These are phyloP conservation scores for Heliconius melpomene DNA, from an alignment of 1,140 invertebrate genomes.

Conservation along the genomic window DNA sequence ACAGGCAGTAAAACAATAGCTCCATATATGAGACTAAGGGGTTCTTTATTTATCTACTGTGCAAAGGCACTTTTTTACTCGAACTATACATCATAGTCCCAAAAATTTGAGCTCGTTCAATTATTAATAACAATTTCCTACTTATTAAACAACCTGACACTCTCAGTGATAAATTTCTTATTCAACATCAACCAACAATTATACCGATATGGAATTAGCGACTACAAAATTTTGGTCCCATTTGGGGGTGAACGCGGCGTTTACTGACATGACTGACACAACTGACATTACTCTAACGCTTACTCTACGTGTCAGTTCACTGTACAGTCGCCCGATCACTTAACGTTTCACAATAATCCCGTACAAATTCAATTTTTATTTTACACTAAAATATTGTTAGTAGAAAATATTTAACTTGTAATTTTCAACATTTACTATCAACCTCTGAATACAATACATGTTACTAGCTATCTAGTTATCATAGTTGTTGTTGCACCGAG, in stretches of 20 bases:
- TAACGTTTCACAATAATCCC: conserved; percentile 31
- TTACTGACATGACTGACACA: neutral
- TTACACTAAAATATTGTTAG: conserved; percentile 13
- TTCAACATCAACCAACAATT: conserved; percentile 55
- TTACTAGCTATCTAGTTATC: neutral
- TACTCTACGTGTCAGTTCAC: conserved; percentile 19
- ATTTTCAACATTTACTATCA: conserved; percentile 41
- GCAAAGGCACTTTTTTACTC: conserved; percentile 49
- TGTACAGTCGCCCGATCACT: conserved; percentile 2
- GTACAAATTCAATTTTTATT: conserved; percentile 27
- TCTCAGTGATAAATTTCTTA: conserved; percentile 67
- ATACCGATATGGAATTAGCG: conserved; percentile 59
- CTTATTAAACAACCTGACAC: conserved; percentile 67
- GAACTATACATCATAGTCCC: conserved; percentile 51
- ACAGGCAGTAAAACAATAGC: conserved; percentile 44
- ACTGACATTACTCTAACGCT: neutral
- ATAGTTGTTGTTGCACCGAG: neutral
- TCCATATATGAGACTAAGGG: conserved; percentile 36
- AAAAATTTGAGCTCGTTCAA: conserved; percentile 56
- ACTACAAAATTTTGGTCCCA: conserved; percentile 73
- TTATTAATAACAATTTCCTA: conserved; percentile 59
- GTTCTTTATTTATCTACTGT: conserved; percentile 34
- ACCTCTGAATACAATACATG: conserved; percentile 12
- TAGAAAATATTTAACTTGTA: conserved; percentile 11
- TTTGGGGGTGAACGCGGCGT: conserved; percentile 40